Base-by-base conservation (phyloP, 2,888 invertebrate genomes). In the Biston stratarius region DNA sequence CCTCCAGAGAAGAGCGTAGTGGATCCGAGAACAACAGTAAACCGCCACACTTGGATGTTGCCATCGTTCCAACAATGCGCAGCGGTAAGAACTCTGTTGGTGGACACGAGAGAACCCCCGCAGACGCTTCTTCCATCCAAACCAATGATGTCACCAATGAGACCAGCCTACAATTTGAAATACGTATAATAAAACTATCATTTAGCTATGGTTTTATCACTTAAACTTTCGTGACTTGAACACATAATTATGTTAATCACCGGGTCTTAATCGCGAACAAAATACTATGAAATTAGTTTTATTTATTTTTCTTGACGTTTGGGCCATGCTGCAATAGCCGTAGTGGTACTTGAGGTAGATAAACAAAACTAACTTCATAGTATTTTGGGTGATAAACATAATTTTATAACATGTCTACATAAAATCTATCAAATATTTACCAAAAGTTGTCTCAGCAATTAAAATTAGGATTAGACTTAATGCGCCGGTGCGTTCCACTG, bases 31-130 rank as follows among this genome's bases (percentile, higher is more conserved):
- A 89, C 85, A 0, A 88, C 82, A 0, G 83, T 84, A 40, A 86
- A 69, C 14, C 76, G 75, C 79, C 83, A 84, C 0, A 78, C 86
- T 57, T 84, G 86, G 70, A 82, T 64, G 0, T 38, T 5, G 1
- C 91, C 90, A 57, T 90, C 91, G 44, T 56, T 71, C 87, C 89
- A 87, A 73, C 87, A 88, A 66, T 87, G 87, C 12, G 88, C 88
- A 3, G 88, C 88, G 2, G 88, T 86, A 3, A 79, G 60, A 0
- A 86, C 79, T 42, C 81, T 72, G 45, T 40, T 72, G 1, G 67
- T 0, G 6, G 72, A 80, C 44, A 91, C 59, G 6, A 91, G 74
- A 7, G 85, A 77, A 9, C 83, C 90, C 24, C 91, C 90, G 65
- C 91, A 91, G 0, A 88, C 80, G 38, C 77, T 78, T 49, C 64